phyloP scores from a whole-genome alignment of 1,140 invertebrate species.

The Drosophila lacteicornis region DNA sequence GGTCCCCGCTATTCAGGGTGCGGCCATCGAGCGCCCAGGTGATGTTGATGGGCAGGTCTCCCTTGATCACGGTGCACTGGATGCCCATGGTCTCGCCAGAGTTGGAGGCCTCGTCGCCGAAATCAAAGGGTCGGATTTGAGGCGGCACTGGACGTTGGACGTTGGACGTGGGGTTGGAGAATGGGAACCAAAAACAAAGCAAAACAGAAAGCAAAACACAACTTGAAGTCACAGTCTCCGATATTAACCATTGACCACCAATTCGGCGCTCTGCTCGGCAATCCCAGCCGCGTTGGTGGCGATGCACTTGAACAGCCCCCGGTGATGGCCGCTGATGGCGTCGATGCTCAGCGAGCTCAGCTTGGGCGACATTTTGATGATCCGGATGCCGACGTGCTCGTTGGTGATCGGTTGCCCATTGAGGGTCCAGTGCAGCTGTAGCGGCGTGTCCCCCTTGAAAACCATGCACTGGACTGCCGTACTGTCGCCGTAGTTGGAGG shows the following conservation, averaged over 20 bases:
- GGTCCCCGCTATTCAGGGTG: constrained; percentile 64
- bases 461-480: constrained; percentile 89
- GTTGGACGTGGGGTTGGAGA: background rate
- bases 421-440: constrained; percentile 91
- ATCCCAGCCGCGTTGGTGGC: constrained; percentile 88
- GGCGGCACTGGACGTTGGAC: constrained; percentile 87
- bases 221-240: background rate
- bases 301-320: constrained; percentile 90
- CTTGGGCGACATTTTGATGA: constrained; percentile 87
- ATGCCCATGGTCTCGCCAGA: constrained; percentile 89
- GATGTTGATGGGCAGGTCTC: constrained; percentile 92
- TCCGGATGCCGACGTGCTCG: constrained; percentile 85
- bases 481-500: constrained; percentile 89
- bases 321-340: constrained; percentile 88
- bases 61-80: constrained; percentile 93
- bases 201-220: constrained; percentile 19
- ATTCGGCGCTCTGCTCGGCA: constrained; percentile 87
- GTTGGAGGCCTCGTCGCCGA: constrained; percentile 89
- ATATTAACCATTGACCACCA: constrained; percentile 88
- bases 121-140: constrained; percentile 89
- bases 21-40: constrained; percentile 87
- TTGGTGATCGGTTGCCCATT: constrained; percentile 86
- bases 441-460: constrained; percentile 90
- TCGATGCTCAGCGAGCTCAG: constrained; percentile 90
- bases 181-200: constrained; percentile 17